A percentile compares a stretch with the other conserved stretches of the same genome.
These are phyloP conservation scores for Teinopalpus imperialis DNA, from an alignment of 2,888 invertebrate species.

Conservation along the genomic window DNA sequence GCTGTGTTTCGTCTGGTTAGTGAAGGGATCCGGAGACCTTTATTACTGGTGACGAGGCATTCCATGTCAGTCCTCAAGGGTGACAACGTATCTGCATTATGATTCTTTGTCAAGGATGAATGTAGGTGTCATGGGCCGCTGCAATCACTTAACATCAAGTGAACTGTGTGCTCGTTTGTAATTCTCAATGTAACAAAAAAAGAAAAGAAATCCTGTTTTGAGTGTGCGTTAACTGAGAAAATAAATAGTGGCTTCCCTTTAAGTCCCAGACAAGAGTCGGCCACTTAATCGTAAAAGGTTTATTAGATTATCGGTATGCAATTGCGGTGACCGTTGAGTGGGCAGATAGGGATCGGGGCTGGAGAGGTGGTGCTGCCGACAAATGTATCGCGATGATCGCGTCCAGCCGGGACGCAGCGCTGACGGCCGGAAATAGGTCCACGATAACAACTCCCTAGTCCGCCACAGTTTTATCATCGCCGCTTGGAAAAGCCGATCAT, in stretches of 20 bases:
- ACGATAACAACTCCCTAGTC: constrained; percentile 76
- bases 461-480: constrained; percentile 68
- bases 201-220: no score
- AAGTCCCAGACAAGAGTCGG: background rate
- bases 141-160: no score
- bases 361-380: constrained; percentile 62
- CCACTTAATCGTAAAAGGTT: constrained; percentile 46
- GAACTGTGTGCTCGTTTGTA: no score
- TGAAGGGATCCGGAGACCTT: no score
- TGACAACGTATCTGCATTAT: no score
- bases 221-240: no score
- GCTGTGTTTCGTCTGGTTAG: no score
- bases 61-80: no score
- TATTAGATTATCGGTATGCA: constrained; percentile 70
- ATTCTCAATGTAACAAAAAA: no score
- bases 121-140: no score
- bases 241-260: constrained; percentile 2
- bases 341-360: constrained; percentile 28
- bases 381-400: constrained; percentile 79
- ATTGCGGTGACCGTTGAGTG: constrained; percentile 55
- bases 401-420: constrained; percentile 57
- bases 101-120: no score
- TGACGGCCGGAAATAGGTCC: constrained; percentile 79
- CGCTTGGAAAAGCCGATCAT: constrained; percentile 74
- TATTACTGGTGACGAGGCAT: no score